Evolutionary conservation across 2,888 invertebrate genomes (phyloP).

Genomic region (Eurytoma californica): DNA sequence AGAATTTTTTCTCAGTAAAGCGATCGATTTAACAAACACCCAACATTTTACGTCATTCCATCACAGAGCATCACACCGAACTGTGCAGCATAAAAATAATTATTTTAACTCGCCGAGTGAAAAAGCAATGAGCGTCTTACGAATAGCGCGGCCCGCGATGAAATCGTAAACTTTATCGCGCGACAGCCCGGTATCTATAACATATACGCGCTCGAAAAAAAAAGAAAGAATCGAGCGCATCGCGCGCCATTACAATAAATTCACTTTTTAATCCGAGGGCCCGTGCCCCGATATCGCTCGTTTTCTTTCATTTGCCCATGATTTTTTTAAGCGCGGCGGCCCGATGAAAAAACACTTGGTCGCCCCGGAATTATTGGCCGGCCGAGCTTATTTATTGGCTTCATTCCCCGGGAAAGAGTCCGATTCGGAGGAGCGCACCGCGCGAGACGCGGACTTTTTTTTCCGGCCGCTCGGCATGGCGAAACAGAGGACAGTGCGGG

Average conservation of each 20-base stretch:
- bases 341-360: slow-evolving; percentile 66
- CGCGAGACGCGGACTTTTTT: background rate
- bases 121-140: too few species aligned
- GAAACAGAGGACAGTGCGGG: background rate
- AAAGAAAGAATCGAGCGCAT: background rate
- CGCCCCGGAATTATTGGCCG: slow-evolving; percentile 69
- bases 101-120: too few species aligned
- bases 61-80: too few species aligned
- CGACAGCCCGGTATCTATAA: background rate
- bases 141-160: background rate
- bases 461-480: background rate
- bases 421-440: slow-evolving; percentile 29
- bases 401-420: slow-evolving; percentile 60
- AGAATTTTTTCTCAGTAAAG: too few species aligned
- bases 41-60: too few species aligned
- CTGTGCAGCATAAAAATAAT: too few species aligned
- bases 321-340: slow-evolving; percentile 56
- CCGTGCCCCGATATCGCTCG: slow-evolving; percentile 36
- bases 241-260: slow-evolving; percentile 50
- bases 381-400: slow-evolving; percentile 70
- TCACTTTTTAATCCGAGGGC: slow-evolving; percentile 45
- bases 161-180: slow-evolving; percentile 40
- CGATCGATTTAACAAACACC: too few species aligned
- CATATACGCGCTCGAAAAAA: background rate
- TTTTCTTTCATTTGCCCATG: slow-evolving; percentile 56